Base-by-base conservation (phyloP, 2,113 vertebrate species). In the Lynx canadensis region DNA sequence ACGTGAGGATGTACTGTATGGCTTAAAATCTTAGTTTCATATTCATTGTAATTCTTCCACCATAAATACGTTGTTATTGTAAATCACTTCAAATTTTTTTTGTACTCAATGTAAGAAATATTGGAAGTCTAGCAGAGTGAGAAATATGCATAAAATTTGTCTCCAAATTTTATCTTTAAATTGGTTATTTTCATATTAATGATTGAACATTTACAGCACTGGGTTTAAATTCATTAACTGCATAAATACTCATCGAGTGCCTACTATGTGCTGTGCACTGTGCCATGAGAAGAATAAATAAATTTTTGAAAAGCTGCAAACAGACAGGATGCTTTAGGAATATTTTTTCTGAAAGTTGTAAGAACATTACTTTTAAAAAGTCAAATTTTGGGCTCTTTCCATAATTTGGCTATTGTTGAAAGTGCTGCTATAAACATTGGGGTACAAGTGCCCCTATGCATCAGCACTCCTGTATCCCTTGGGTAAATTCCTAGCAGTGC, bases 11-110 rank as follows among this genome's bases (percentile, higher is more conserved):
- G 10, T 93, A 6, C 69, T 79, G 0, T 33, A 8, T 71, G n/a
- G 19, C 38, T 81, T 92, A 2, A 83, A 68, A 79, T 92, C 74
- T 91, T 89, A 50, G 48, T 79, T 94, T 97, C n/a, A 57, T 73
- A 33, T 57, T 91, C 21, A 45, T 92, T 92, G 10, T 73, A 87
- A 76, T 94, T 92, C 55, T 74, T 91, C 48, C n/a, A 12, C 45
- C 87, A 81, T 66, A 84, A 94, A 18, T 55, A 38, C 36, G 16
- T 19, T 82, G 4, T 87, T 95, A 60, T 73, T 90, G 29, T 36
- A 76, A 52, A 52, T 91, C 16, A 71, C 27, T 96, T 90, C 65
- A 95, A 52, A 86, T 93, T 12, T 11, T 52, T 66, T 92, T 93
- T 95, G 27, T 69, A 29, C 11, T 45, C 31, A 21, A 9, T 85